Evolutionary conservation across 2,113 vertebrate species (phyloP).

Genomic region (Tachysurus fulvidraco): DNA sequence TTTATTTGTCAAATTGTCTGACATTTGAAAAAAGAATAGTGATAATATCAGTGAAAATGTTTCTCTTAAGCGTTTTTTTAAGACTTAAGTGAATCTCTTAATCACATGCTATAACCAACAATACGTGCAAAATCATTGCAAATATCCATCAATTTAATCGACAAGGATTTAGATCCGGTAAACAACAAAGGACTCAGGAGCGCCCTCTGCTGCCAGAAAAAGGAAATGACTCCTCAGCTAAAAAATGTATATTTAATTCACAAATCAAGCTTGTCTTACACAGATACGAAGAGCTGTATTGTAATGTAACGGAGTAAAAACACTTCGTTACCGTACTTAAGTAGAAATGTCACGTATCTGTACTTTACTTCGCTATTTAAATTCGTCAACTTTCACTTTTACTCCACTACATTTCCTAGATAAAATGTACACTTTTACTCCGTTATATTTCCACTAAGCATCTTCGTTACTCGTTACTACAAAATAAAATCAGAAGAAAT

Average conservation of each 20-base stretch:
- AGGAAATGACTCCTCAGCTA: background rate
- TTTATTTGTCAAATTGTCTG: background rate
- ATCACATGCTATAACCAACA: background rate
- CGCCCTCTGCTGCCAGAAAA: background rate
- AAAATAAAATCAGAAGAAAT: too few relatives aligned
- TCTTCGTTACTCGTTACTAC: too few relatives aligned
- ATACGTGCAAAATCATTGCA: background rate
- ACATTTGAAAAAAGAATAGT: background rate
- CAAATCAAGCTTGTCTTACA: background rate
- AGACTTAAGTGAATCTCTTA: background rate
- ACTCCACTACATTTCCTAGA: too few relatives aligned
- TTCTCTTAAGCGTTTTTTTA: background rate
- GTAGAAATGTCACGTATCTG: too few relatives aligned
- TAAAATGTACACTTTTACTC: too few relatives aligned
- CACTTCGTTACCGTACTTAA: too few relatives aligned
- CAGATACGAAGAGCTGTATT: background rate
- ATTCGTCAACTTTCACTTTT: too few relatives aligned
- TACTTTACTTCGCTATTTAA: too few relatives aligned
- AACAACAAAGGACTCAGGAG: background rate
- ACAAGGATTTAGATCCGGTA: background rate
- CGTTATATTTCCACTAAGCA: too few relatives aligned
- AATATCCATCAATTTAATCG: too few relatives aligned
- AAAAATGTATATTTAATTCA: background rate
- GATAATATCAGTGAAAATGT: background rate
- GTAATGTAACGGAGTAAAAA: too few relatives aligned